These are phyloP conservation scores for Hydractinia symbiolongicarpus DNA, from an alignment of 30 jellyfish, hydroid and myxozoan species.

Conservation along the genomic window DNA sequence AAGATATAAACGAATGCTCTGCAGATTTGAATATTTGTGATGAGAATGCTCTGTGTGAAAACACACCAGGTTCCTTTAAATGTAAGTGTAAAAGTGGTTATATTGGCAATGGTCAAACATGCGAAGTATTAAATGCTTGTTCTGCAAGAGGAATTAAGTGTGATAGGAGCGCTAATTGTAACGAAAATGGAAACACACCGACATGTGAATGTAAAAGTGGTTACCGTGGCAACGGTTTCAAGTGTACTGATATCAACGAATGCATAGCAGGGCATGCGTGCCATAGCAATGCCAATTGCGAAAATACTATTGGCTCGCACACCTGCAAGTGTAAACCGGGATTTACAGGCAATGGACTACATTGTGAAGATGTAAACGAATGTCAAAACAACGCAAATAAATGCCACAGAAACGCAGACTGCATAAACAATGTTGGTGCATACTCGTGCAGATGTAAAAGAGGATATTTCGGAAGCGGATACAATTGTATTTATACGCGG, in stretches of 20 bases:
- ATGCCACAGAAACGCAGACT: not conserved
- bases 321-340: slow-evolving; percentile 6
- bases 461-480: slow-evolving; percentile 24
- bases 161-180: slow-evolving; percentile 13
- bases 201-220: slow-evolving; percentile 28
- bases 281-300: slow-evolving; percentile 9
- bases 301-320: not conserved
- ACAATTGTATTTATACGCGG: slow-evolving; percentile 31
- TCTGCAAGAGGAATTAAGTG: not conserved
- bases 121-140: slow-evolving; percentile 23
- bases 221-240: slow-evolving; percentile 39
- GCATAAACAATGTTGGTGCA: not conserved
- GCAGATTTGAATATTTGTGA: not conserved
- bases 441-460: not conserved
- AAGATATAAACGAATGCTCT: slow-evolving; percentile 44
- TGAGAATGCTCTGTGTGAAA: not conserved
- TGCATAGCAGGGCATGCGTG: slow-evolving; percentile 19
- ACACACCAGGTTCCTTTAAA: too few species aligned
- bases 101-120: not conserved
- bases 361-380: slow-evolving; percentile 24
- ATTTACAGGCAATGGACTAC: slow-evolving; percentile 13
- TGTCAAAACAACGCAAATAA: slow-evolving; percentile 1
- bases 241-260: slow-evolving; percentile 49
- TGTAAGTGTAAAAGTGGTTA: too few species aligned
- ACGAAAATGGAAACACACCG: not conserved